Base-by-base conservation (phyloP, 1,140 invertebrate genomes). In the Hyles vespertilio region DNA sequence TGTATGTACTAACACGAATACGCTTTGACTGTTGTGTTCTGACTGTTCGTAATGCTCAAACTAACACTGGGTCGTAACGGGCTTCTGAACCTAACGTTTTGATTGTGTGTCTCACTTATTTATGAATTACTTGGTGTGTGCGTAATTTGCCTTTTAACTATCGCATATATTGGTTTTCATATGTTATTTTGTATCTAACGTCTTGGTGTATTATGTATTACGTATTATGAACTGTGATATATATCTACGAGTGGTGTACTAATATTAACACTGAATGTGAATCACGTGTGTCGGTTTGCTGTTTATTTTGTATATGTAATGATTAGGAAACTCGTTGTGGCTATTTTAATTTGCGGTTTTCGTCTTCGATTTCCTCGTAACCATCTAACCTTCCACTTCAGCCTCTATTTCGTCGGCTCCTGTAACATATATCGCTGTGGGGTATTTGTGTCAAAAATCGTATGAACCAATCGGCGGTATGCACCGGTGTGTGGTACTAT, bases 11-110 rank as follows among this genome's bases (percentile, higher is more conserved):
- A 58, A 62, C 65, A 77, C 71, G 65, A 65, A 74, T 69, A 75
- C 69, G 84, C 81, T 84, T 87, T 86, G 62, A 77, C 59, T 86
- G 81, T 87, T 79, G 77, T 81, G 72, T 74, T 71, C 67, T 65
- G 80, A 74, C 67, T 79, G 36, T 44, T 56, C n/a, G 48, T 47
- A 11, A 34, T 34, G 59, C 73, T 75, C 77, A 69, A 81, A 81
- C 81, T 87, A 84, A 88, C 87, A 88, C 81, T 87, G 70, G 70
- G 75, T 86, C 78, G 76, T 74, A 72, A 77, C 81, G 77, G 79
- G 83, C 82, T 86, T 79, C 67, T 78, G 75, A 80, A 70, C 65
- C 63, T 78, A 65, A 79, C 58, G 67, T 65, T 69, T 33, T 67
- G 59, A 51, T 71, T 65, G 63, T 83, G 56, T 84, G 72, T 84